Conservation (phyloP, 1,140 invertebrate genomes). For the Formica selysi region DNA sequence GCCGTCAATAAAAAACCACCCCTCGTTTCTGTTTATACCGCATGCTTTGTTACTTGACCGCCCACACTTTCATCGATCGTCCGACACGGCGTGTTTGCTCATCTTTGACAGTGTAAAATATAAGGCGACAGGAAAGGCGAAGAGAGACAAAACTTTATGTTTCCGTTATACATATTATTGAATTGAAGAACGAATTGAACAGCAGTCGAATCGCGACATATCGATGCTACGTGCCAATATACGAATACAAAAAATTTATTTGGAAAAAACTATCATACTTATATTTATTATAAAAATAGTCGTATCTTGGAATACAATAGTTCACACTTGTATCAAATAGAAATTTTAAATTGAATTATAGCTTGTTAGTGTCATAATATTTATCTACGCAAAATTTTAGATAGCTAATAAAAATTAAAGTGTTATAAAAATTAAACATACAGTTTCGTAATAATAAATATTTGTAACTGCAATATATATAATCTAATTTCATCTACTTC, state of each 20-base stretch:
- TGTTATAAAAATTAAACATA: background rate
- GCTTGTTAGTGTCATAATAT: background rate
- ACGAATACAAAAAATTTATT: slow-evolving; percentile 15
- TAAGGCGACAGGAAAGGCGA: slow-evolving; percentile 25
- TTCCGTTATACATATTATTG: slow-evolving; percentile 28
- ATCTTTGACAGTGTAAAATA: slow-evolving; percentile 69
- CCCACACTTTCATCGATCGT: slow-evolving; percentile 74
- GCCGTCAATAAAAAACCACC: slow-evolving; percentile 68
- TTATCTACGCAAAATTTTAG: background rate
- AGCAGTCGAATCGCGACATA: slow-evolving; percentile 26
- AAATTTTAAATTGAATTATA: background rate
- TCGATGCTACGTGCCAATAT: slow-evolving; percentile 1
- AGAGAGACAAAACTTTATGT: slow-evolving; percentile 6
- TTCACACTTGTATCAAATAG: background rate
- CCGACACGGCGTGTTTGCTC: slow-evolving; percentile 53
- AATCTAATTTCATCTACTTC: no score
- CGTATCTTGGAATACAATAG: background rate
- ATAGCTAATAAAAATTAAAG: background rate
- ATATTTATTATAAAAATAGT: slow-evolving; percentile 11
- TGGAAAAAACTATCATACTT: background rate
- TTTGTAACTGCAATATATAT: no score
- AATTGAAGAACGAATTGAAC: slow-evolving; percentile 5
- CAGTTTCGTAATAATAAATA: background rate
- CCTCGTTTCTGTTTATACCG: slow-evolving; percentile 67
- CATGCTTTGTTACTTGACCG: slow-evolving; percentile 67